These are phyloP conservation scores for Drosophila sordidula DNA, from an alignment of 2,888 invertebrate species.

Conservation along the genomic window DNA sequence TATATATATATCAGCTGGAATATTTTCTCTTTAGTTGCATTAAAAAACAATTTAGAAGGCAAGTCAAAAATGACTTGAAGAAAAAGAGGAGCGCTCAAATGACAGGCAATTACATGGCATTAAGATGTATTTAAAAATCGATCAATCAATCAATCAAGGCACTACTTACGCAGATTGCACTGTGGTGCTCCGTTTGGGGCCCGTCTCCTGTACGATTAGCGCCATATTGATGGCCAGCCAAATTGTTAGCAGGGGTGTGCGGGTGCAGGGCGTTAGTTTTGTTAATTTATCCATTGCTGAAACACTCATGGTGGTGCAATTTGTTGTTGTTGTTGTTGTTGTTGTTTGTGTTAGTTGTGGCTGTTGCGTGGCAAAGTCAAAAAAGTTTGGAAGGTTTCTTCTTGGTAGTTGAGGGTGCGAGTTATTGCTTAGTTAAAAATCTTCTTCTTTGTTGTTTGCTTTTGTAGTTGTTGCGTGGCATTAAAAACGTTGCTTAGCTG, in stretches of 20 bases:
- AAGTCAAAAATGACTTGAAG: too few species aligned
- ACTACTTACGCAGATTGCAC: slow-evolving; percentile 85
- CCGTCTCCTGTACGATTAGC: slow-evolving; percentile 84
- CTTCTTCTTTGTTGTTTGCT: slow-evolving; percentile 31
- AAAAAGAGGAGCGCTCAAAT: too few species aligned
- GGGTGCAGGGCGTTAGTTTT: slow-evolving; percentile 81
- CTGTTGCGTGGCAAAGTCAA: slow-evolving; percentile 40
- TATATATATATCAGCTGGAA: too few species aligned
- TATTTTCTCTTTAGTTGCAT: too few species aligned
- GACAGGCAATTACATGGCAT: too few species aligned
- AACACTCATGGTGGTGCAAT: slow-evolving; percentile 82
- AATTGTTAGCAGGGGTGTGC: slow-evolving; percentile 83
- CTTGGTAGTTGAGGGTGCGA: slow-evolving; percentile 46
- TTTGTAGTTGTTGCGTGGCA: slow-evolving; percentile 43
- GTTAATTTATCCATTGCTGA: slow-evolving; percentile 82
- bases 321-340: slow-evolving; percentile 34
- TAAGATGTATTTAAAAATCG: neutral
- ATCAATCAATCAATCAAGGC: neutral
- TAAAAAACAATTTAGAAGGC: too few species aligned
- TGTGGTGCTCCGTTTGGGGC: slow-evolving; percentile 81
- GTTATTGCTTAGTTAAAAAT: slow-evolving; percentile 59
- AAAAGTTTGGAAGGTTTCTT: slow-evolving; percentile 42
- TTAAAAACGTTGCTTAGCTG: slow-evolving; percentile 37
- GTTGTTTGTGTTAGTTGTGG: slow-evolving; percentile 34
- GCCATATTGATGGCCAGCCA: slow-evolving; percentile 85